Base-by-base conservation (phyloP, 2,797 vertebrate genomes). In the Tragopan temminckii region DNA sequence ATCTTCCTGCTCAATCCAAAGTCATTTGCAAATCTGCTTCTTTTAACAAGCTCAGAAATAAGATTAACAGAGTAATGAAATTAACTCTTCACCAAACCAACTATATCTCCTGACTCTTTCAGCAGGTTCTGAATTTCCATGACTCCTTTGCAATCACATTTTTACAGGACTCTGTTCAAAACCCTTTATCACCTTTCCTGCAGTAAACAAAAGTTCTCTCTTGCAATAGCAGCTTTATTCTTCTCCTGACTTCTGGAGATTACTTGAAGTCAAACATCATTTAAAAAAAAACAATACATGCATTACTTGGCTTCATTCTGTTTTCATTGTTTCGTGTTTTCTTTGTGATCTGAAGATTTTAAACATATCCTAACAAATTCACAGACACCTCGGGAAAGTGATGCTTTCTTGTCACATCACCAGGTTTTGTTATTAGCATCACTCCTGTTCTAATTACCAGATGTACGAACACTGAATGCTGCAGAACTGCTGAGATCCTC, bases 31-130 rank as follows among this genome's bases (percentile, higher is more conserved):
- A 94, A 89, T 85, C 63, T 59, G 15, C 46, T 77, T 93, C 82
- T 80, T 68, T 74, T 84, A 89, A 82, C 75, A 91, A 64, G 45
- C 61, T 84, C 33, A 68, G 68, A 88, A 95, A 42, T 80, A 83
- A 90, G 85, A 92, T 69, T 88, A 95, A 94, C 63, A 35, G 33
- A 90, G 63, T 84, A 79, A 86, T 38, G 42, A 94, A 82, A 90
- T 85, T 82, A 92, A 88, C 62, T 86, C 78, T 67, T 43, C 52
- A 61, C 42, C 82, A 89, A 91, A 85, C 27, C 40, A 64, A 19
- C 24, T 75, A 76, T 91, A 50, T 57, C 57, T 72, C 63, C 31
- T 61, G 66, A 52, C 6, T 88, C 50, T 67, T 91, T 27, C 27
- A 74, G 69, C 36, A 59, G 23, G 70, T 93, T 86, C 81, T 91